Evolutionary conservation across 2,888 invertebrate genomes (phyloP).

Genomic region (Drosophila cyrtoloma): DNA sequence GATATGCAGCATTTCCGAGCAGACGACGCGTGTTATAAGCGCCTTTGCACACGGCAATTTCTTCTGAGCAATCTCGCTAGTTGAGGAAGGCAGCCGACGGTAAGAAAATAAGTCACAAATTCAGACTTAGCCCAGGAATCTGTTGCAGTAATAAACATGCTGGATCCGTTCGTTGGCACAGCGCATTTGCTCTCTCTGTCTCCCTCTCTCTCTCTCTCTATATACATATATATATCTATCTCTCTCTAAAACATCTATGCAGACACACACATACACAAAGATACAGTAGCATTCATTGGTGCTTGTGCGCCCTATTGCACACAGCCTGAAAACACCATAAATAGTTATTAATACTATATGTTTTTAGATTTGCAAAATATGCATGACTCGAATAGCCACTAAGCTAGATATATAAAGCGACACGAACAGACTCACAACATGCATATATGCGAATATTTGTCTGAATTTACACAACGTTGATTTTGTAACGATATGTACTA

Average conservation of each 20-base stretch:
- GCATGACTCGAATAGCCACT: slow-evolving; percentile 20
- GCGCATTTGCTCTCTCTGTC: neutral
- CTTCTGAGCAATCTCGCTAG: slow-evolving; percentile 27
- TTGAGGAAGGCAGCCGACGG: neutral
- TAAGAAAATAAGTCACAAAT: neutral
- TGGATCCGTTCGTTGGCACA: neutral
- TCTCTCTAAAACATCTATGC: neutral
- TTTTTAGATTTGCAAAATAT: slow-evolving; percentile 18
- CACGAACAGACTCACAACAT: slow-evolving; percentile 6
- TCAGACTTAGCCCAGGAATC: neutral
- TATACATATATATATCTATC: slow-evolving; percentile 7
- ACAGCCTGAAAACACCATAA: slow-evolving; percentile 20
- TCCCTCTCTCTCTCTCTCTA: slow-evolving; percentile 6
- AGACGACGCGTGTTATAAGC: slow-evolving; percentile 86
- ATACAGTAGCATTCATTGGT: slow-evolving; percentile 15
- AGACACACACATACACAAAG: slow-evolving; percentile 1
- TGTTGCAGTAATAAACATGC: slow-evolving; percentile 3
- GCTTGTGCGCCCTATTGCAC: slow-evolving; percentile 40
- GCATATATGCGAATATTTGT: slow-evolving; percentile 17
- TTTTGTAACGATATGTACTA: slow-evolving; percentile 36
- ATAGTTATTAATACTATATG: slow-evolving; percentile 15
- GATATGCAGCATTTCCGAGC: slow-evolving; percentile 86
- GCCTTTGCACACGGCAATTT: slow-evolving; percentile 84
- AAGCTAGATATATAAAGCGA: slow-evolving; percentile 21
- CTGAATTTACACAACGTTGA: slow-evolving; percentile 22